Percentiles rank a stretch among this genome's conserved stretches.
phyloP scores from a whole-genome alignment of 2,797 vertebrate genomes.

The Cynopterus sphinx region DNA sequence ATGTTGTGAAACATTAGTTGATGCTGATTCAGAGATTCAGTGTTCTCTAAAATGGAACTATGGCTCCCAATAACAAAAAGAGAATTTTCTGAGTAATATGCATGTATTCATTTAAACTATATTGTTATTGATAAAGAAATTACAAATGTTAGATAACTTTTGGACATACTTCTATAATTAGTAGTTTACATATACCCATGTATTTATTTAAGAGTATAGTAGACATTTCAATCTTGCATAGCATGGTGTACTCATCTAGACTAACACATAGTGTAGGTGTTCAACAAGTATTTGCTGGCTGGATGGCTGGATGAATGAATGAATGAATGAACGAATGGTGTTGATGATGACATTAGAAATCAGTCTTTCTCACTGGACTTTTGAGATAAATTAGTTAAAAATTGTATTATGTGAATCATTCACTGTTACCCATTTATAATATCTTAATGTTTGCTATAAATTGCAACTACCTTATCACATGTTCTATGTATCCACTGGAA shows the following conservation, averaged over 20 bases:
- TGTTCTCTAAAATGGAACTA: not conserved
- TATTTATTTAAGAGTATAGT: not conserved
- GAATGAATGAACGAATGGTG: not conserved
- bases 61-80: not conserved
- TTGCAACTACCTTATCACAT: not conserved
- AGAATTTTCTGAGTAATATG: not conserved
- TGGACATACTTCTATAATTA: not conserved
- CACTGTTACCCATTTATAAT: not conserved
- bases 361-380: not conserved
- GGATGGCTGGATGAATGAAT: not conserved
- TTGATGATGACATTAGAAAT: not conserved
- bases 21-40: not conserved
- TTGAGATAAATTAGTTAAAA: not conserved
- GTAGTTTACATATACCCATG: not conserved
- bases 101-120: not conserved
- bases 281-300: not conserved
- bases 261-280: not conserved
- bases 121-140: not conserved
- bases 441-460: not conserved
- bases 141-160: not conserved
- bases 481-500: not conserved
- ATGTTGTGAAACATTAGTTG: not conserved
- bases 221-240: not conserved
- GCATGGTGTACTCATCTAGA: not conserved
- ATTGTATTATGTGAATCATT: not conserved